phyloP scores from a whole-genome alignment of 2,888 invertebrate species.

The Perithous albicinctus region DNA sequence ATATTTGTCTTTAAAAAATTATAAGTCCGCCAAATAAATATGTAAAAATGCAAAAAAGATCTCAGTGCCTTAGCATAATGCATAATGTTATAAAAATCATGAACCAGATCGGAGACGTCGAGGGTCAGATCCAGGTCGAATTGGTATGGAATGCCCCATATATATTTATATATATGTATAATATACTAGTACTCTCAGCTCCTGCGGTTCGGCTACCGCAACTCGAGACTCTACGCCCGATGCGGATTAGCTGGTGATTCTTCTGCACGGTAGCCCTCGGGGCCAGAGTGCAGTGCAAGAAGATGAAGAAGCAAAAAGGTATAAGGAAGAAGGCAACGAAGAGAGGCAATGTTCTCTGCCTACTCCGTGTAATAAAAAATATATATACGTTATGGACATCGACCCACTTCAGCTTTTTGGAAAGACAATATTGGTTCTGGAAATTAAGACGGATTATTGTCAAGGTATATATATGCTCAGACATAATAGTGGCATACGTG shows the following conservation, averaged over 20 bases:
- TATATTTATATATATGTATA: no score
- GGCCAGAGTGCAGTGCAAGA: slow-evolving; percentile 39
- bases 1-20: no score
- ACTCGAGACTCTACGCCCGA: slow-evolving; percentile 53
- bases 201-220: slow-evolving; percentile 67
- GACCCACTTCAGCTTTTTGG: slow-evolving; percentile 56
- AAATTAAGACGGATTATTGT: slow-evolving; percentile 19
- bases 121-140: no score
- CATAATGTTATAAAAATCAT: no score
- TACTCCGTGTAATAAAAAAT: slow-evolving; percentile 25
- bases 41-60: no score
- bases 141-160: no score
- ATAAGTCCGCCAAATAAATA: no score
- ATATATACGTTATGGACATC: slow-evolving; percentile 46
- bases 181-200: slow-evolving; percentile 26
- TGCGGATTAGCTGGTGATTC: slow-evolving; percentile 63
- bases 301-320: slow-evolving; percentile 25
- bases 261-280: slow-evolving; percentile 64
- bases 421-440: slow-evolving; percentile 27
- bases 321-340: slow-evolving; percentile 11
- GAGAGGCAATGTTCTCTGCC: slow-evolving; percentile 48
- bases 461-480: background rate
- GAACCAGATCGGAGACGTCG: no score
- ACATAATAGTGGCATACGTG: no score
- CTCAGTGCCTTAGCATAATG: no score